Evolutionary conservation across 2,888 invertebrate genomes (phyloP), one percentile per base, ranked within the genome.

Genomic region (Ditylenchus weischeri): DNA sequence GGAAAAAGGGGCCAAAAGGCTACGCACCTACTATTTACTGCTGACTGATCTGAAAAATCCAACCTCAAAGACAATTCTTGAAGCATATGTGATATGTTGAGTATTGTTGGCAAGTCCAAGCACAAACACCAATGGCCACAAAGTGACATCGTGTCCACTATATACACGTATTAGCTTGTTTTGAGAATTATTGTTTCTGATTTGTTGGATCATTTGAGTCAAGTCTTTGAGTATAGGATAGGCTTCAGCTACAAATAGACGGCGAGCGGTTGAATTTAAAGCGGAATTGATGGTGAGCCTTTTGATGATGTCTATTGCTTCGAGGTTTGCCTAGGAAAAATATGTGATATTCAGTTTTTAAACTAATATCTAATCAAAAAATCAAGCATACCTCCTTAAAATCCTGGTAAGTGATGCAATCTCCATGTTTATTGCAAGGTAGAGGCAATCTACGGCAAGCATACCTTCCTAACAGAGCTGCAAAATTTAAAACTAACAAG

Each of bases 81-180:
- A 89, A 0, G 92, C 93, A 83, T 92, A 95, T 29, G 90, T 89
- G 23, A 59, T 35, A 58, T 93, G 89, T 71, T 85, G 66, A 79
- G 73, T 62, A 19, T 86, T 85, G 69, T 87, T 86, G 54, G 85
- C 83, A 4, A 91, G 84, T 0, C 93, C 92, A 60, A 94, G 83
- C 0, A 92, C 90, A 2, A 90, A 86, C 1, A 90, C 88, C 49
- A 94, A 84, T 72, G 91, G 90, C 78, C 91, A 90, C 49, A 94
- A 82, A 0, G 93, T 93, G 79, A 90, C 90, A 84, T 94, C 94
- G 79, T 94, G 94, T 0, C 93, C 93, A 0, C 93, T 93, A 82
- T 90, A 92, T 0, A 92, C 79, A 0, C 90, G 89, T 66, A 91
- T 87, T 78, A 89, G 89, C 23, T 89, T 89, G 68, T n/a, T 29